Evolutionary conservation across 2,113 vertebrate genomes (phyloP).

Genomic region (Columbina picui): DNA sequence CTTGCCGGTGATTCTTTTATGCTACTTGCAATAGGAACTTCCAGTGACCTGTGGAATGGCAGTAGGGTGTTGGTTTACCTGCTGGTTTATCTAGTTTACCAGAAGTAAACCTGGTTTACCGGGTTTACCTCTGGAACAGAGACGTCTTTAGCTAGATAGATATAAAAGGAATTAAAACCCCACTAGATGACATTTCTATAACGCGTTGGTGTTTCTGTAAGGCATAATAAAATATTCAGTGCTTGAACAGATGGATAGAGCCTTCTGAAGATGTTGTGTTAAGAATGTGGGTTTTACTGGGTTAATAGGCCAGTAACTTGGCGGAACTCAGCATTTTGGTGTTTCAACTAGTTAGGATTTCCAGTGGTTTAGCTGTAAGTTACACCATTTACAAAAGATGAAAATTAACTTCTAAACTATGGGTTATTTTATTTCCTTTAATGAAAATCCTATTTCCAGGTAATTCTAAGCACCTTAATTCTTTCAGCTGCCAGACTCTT

Average conservation of each 20-base stretch:
- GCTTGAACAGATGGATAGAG: conserved; percentile 39
- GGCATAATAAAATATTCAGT: conserved; percentile 11
- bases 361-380: neutral
- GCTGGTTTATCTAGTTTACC: too few relatives aligned
- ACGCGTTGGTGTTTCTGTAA: conserved; percentile 12
- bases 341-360: conserved; percentile 15
- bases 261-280: conserved; percentile 35
- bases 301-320: conserved; percentile 32
- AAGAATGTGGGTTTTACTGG: conserved; percentile 40
- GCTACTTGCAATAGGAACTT: neutral
- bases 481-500: conserved; percentile 21
- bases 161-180: neutral
- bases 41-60: neutral
- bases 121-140: neutral
- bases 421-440: neutral
- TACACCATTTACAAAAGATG: neutral
- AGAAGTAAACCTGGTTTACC: too few relatives aligned
- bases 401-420: neutral
- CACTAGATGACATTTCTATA: neutral
- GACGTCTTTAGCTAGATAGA: neutral
- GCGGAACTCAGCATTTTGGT: conserved; percentile 5
- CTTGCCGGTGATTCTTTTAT: neutral
- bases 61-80: neutral
- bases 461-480: conserved; percentile 21
- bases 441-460: conserved; percentile 45